Evolutionary conservation across 2,797 vertebrate genomes (phyloP).

Genomic region (Vipera ursinii): DNA sequence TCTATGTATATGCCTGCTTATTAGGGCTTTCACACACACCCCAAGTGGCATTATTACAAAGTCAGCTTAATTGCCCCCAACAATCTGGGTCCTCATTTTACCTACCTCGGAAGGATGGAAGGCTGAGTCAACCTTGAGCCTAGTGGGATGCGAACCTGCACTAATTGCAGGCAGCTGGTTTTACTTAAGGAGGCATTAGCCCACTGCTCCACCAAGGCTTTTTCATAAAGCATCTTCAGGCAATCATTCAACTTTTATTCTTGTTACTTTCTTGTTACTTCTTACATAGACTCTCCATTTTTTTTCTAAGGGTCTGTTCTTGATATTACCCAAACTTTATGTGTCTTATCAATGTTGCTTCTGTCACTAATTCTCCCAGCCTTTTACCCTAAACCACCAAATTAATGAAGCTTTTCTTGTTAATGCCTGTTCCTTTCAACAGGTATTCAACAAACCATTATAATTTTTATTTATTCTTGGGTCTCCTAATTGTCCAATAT

Average conservation of each 20-base stretch:
- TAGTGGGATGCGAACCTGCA: no score
- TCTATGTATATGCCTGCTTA: no score
- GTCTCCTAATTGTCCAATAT: not conserved
- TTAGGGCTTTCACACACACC: no score
- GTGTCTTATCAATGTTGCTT: not conserved
- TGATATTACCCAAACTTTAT: not conserved
- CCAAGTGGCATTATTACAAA: no score
- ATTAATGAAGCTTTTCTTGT: not conserved
- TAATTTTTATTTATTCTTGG: not conserved
- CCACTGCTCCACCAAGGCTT: no score
- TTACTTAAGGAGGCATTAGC: no score
- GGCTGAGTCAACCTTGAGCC: no score
- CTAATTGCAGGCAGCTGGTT: no score
- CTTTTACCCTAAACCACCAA: not conserved
- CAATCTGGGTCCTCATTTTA: no score
- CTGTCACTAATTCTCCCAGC: not conserved
- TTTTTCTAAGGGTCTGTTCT: not conserved
- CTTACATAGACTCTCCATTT: not conserved
- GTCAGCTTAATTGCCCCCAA: no score
- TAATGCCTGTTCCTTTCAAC: not conserved
- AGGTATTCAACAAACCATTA: not conserved
- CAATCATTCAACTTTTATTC: not conserved
- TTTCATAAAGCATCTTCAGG: not conserved
- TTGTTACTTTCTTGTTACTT: not conserved
- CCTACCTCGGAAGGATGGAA: no score